Evolutionary conservation across 2,113 vertebrate species (phyloP), one percentile per base, ranked within the genome.

Genomic region (Sylvietta virens): DNA sequence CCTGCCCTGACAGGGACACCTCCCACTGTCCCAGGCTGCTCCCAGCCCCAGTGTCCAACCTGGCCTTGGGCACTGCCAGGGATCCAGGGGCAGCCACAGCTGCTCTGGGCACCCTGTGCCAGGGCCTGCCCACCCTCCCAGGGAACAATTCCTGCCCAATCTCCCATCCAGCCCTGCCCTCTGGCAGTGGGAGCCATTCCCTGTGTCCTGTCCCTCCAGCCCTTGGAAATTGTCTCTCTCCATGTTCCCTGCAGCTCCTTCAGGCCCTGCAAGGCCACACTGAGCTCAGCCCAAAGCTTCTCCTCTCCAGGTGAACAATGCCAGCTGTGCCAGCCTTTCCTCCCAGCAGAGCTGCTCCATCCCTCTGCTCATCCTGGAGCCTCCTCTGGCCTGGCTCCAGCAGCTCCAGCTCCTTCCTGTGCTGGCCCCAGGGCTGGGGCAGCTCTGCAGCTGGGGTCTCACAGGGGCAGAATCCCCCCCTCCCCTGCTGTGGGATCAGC

Each of bases 281-380:
- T 60, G 19, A 50, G 53, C 1, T 60, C 31, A 23, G 4, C 35
- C 65, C 24, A 28, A 8, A 81, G 65, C 80, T 82, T 71, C 66
- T 31, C 66, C 14, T 72, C 3, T 72, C 5, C 57, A 51, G 67
- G 50, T 64, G 58, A 48, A 30, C 81, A 65, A 24, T 47, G 2
- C 15, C 58, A 74, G 15, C 30, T 58, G 3, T 74, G 2, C 3
- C 82, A 85, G 50, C 82, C 60, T 74, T 47, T 48, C 30, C 60
- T 57, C 3, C 40, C 82, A 74, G 70, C 82, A 74, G 82, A 73
- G 81, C 81, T 74, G 81, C 70, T 85, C 70, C 70, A 65, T 39
- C 39, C 64, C 70, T 74, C 42, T 56, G 70, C 20, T 7, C 70
- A 42, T 35, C 31, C 51, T 85, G 82, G 61, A 0, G 61, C 51